A percentile compares a stretch with the other conserved stretches of the same genome.
Conservation (phyloP, 2,888 invertebrate species). For the Phengaris arion region DNA sequence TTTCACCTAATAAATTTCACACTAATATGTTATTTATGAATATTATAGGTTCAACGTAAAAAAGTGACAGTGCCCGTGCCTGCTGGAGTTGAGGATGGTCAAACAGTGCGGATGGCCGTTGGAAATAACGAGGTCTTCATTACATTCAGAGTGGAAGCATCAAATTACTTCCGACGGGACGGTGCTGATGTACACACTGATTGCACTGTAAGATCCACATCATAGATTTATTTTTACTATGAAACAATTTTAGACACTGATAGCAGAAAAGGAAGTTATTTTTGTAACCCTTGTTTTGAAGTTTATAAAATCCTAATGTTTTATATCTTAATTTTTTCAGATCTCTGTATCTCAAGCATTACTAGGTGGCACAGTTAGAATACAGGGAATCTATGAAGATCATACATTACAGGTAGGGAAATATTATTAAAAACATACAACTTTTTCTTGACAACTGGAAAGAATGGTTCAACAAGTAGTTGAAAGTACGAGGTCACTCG, state of each 20-base stretch:
- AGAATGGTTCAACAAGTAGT: too few relatives aligned
- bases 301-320: neutral
- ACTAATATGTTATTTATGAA: neutral
- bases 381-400: slow-evolving; percentile 97
- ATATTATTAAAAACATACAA: slow-evolving; percentile 1
- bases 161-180: slow-evolving; percentile 93
- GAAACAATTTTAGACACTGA: too few relatives aligned
- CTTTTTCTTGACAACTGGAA: too few relatives aligned
- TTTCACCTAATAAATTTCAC: neutral
- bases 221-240: neutral
- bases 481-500: too few relatives aligned
- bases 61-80: slow-evolving; percentile 96
- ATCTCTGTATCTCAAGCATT: slow-evolving; percentile 95
- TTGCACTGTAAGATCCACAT: slow-evolving; percentile 71
- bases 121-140: slow-evolving; percentile 95
- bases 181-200: slow-evolving; percentile 98
- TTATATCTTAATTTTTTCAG: slow-evolving; percentile 50
- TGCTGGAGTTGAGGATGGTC: slow-evolving; percentile 97
- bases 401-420: slow-evolving; percentile 88
- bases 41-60: slow-evolving; percentile 86
- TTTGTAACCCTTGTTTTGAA: neutral
- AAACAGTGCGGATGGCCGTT: slow-evolving; percentile 96
- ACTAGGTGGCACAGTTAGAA: slow-evolving; percentile 93
- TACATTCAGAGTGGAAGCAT: slow-evolving; percentile 94
- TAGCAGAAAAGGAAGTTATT: too few relatives aligned